Base-by-base conservation (phyloP, 2,888 invertebrate genomes). In the Netelia inedita region DNA sequence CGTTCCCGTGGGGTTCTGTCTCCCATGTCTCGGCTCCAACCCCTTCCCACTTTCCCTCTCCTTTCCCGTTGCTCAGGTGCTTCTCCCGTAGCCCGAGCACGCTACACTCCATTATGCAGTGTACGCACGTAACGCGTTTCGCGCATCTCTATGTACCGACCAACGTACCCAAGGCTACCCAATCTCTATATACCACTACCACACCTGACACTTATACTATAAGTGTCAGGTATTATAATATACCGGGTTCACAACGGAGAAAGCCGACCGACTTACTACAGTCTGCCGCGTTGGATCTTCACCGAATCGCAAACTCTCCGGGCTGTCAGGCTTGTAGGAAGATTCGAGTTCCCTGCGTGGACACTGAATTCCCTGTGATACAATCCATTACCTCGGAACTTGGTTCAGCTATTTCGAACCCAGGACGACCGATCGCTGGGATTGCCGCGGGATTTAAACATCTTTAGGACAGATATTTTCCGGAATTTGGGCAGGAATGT, bases 81-180 rank as follows among this genome's bases (percentile, higher is more conserved):
- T 82, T 79, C 82, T 79, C 81, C 76, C 74, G 73, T 81, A 83
- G 82, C 84, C 75, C 76, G 65, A 80, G 79, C 83, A 85, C 78
- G 86, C 79, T 83, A 72, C 79, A 57, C 68, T 78, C 79, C 65
- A 86, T 86, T 88, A 88, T 86, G 87, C 83, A 88, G 87, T 86
- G 61, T 86, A 87, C 88, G 87, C 87, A 88, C 87, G 87, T 88
- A 87, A 87, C 86, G 75, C 82, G 85, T 85, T 88, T 81, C 85
- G 75, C 85, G 76, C 83, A 65, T 76, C 76, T 76, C 80, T 78
- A 65, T 73, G 63, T 80, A 68, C 83, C 53, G 72, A 80, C 76
- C 66, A 72, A 80, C 72, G 66, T 68, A 68, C 65, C 69, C 21
- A 72, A 68, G 23, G 5, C 46, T 19, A 69, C 23, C 53, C 66